Conservation (phyloP, 1,140 invertebrate genomes). For the Aphaenogaster floridana region DNA sequence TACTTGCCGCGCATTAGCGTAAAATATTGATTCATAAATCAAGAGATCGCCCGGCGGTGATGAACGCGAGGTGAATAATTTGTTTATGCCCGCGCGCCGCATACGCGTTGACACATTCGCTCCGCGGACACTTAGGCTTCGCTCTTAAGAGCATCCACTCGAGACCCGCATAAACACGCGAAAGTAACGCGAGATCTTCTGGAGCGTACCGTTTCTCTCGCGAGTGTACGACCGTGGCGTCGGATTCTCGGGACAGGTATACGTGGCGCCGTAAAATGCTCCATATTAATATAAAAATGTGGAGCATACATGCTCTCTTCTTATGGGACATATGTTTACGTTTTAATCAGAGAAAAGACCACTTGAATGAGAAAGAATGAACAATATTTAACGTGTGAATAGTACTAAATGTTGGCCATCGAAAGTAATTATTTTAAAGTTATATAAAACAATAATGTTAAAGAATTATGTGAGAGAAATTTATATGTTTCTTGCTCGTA, state of each 20-base stretch:
- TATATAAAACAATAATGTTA: background rate
- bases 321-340: background rate
- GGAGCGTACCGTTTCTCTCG: constrained; percentile 42
- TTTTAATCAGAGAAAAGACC: background rate
- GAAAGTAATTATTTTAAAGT: background rate
- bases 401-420: background rate
- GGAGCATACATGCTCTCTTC: constrained; percentile 15
- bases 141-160: constrained; percentile 72
- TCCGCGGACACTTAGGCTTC: constrained; percentile 45
- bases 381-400: too few species aligned
- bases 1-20: constrained; percentile 26
- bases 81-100: background rate
- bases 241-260: constrained; percentile 2
- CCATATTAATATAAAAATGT: constrained; percentile 22
- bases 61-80: constrained; percentile 30
- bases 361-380: background rate
- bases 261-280: constrained; percentile 10
- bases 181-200: constrained; percentile 74
- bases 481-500: background rate
- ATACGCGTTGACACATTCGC: background rate
- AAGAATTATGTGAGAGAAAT: background rate
- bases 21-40: constrained; percentile 54
- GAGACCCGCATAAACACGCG: constrained; percentile 67
- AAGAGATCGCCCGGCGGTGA: constrained; percentile 26
- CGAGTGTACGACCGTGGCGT: background rate